phyloP scores from a whole-genome alignment of 2,797 vertebrate genomes.

The Chromobotia macracanthus region DNA sequence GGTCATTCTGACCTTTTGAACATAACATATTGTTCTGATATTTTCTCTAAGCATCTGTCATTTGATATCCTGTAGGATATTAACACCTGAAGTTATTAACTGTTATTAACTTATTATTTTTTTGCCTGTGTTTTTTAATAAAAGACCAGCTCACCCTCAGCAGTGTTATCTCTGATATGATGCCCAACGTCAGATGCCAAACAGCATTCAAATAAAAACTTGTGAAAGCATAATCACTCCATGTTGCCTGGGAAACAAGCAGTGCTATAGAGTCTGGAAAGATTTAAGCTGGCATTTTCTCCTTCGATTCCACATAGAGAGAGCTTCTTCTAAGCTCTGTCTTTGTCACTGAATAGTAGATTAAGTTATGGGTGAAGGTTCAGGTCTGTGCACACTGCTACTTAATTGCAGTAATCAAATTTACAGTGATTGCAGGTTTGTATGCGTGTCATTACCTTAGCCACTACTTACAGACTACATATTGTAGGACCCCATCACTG shows the following conservation, averaged over 20 bases:
- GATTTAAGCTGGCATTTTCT: slow-evolving; percentile 26
- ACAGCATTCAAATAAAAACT: slow-evolving; percentile 45
- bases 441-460: slow-evolving; percentile 54
- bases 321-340: not conserved
- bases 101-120: not conserved
- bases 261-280: slow-evolving; percentile 43
- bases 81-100: too few relatives aligned
- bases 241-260: slow-evolving; percentile 62
- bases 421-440: slow-evolving; percentile 59
- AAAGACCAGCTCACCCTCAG: not conserved
- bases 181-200: slow-evolving; percentile 14
- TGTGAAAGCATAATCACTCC: slow-evolving; percentile 32
- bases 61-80: not conserved
- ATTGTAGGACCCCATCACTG: too few relatives aligned
- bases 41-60: not conserved
- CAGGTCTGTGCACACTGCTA: not conserved
- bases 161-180: slow-evolving; percentile 19
- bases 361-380: not conserved
- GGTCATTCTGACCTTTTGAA: slow-evolving; percentile 36
- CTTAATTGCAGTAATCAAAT: slow-evolving; percentile 15
- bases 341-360: not conserved
- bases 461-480: slow-evolving; percentile 4
- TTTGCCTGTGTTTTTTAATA: slow-evolving; percentile 10
- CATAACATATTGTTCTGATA: slow-evolving; percentile 43
- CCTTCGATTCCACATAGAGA: slow-evolving; percentile 22